Evolutionary conservation across 2,113 vertebrate genomes (phyloP).

Genomic region (Apodemus sylvaticus): DNA sequence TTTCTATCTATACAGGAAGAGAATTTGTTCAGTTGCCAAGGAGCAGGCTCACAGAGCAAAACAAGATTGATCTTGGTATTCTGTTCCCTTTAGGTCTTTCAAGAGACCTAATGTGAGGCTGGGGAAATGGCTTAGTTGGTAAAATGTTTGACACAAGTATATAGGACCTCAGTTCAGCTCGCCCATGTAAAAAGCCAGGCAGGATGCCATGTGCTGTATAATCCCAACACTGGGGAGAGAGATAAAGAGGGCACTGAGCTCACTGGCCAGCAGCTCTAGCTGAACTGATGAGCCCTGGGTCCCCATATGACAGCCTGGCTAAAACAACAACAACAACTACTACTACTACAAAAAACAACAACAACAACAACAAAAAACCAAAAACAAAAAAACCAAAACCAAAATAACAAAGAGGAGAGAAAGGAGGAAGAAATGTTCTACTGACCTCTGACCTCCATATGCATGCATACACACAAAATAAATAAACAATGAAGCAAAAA

Average conservation of each 20-base stretch:
- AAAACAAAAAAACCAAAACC: too few relatives aligned
- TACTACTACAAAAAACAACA: too few relatives aligned
- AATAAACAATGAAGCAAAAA: background rate
- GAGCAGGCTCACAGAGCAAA: background rate
- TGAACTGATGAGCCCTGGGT: background rate
- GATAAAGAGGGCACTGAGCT: background rate
- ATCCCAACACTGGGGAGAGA: background rate
- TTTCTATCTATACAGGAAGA: background rate
- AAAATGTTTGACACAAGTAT: background rate
- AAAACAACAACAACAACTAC: background rate
- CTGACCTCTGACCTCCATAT: background rate
- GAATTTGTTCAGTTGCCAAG: background rate
- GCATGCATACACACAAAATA: background rate
- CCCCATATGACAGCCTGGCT: background rate
- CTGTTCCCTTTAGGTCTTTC: background rate
- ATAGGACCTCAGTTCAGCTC: background rate
- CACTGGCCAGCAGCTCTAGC: background rate
- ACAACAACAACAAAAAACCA: background rate
- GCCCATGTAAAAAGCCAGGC: background rate
- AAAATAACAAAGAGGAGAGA: background rate
- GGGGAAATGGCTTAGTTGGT: background rate
- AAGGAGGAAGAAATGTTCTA: background rate
- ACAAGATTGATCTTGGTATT: background rate
- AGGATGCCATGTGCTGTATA: background rate
- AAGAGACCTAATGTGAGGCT: background rate